Base-by-base conservation (phyloP, 2,888 invertebrate genomes). In the Chorisops tibialis region DNA sequence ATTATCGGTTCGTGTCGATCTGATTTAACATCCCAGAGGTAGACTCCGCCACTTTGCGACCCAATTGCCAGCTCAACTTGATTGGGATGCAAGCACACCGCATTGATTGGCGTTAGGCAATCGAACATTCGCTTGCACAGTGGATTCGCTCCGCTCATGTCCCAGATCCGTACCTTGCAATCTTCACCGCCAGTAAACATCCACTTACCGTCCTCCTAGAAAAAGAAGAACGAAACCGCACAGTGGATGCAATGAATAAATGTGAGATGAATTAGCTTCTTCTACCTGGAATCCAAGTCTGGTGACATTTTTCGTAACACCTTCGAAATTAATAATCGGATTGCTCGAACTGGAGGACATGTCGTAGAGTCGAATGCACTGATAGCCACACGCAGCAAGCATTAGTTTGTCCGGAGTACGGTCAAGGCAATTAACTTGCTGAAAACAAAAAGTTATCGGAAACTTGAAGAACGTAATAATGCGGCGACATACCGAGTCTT, bases 171-270 rank as follows among this genome's bases (percentile, higher is more conserved):
- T 0, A 94, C 94, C 62, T 89, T 88, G 72, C 89, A 87, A 74
- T 93, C 93, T 80, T 98, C 98, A 21, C 97, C 95, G 12, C 96
- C 96, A 0, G 96, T 95, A 75, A 88, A 99, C 96, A 99, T 97
- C 96, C 97, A 99, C 71, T 75, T 76, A 14, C 78, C 77, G 54
- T 77, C 75, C 65, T 78, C 78, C 66, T 68, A 35, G 19, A 22
- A 35, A 38, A 37, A 38, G 35, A 37, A 12, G 12, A 37, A 1
- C 9, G 37, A 12, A 41, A 41, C n/a, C 41, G 5, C 41, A n/a
- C 41, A 2, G 12, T n/a, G 6, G n/a, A 41, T 41, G 11, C 9
- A 16, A 41, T 6, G 41, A 14, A 16, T 41, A 16, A 11, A 12
- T 41, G 41, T 3, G n/a, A 7, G 1, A 1, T n/a, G 41, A 41